Evolutionary conservation across 2,888 invertebrate species (phyloP), one percentile per base, ranked within the genome.

Genomic region (Trisateles emortualis): DNA sequence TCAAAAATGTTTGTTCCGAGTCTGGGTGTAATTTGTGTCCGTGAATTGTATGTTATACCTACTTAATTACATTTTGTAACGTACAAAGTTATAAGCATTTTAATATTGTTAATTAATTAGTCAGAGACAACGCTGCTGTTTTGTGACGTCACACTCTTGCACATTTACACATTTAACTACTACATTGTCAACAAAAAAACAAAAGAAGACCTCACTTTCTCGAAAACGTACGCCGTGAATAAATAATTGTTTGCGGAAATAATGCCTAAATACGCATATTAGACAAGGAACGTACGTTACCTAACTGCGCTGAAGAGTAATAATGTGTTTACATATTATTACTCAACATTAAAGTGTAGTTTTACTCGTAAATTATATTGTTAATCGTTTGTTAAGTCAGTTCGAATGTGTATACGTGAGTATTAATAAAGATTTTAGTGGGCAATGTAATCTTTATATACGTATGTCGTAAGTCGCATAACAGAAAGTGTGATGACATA

Each of bases 211-310:
- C 26, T 26, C 30, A 45, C 52, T 41, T 52, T 52, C 52, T 41
- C 9, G 16, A 24, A 5, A 41, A 24, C 4, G 8, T 33, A 26
- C 13, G 8, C 35, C 36, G 32, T 41, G 30, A 53, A 39, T 33
- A 51, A 30, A 36, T 24, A n/a, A 26, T 16, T 10, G 33, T 41
- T 30, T 30, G 22, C 41, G 41, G n/a, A 44, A 39, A 17, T 36
- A 16, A 33, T 35, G 13, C 14, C 40, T 41, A 9, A 38, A 36
- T 36, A 32, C 13, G 10, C n/a, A 29, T 8, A 29, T 39, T 30
- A 35, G 38, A 30, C 17, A 41, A 30, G 30, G 32, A 41, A 19
- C 39, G 22, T n/a, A 39, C 13, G 29, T 51, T 39, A 39, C 50
- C 24, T 24, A 35, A 8, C 11, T 8, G 8, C 8, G 9, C 14